Base-by-base conservation (phyloP, 2,888 invertebrate genomes). In the Volucella inflata region DNA sequence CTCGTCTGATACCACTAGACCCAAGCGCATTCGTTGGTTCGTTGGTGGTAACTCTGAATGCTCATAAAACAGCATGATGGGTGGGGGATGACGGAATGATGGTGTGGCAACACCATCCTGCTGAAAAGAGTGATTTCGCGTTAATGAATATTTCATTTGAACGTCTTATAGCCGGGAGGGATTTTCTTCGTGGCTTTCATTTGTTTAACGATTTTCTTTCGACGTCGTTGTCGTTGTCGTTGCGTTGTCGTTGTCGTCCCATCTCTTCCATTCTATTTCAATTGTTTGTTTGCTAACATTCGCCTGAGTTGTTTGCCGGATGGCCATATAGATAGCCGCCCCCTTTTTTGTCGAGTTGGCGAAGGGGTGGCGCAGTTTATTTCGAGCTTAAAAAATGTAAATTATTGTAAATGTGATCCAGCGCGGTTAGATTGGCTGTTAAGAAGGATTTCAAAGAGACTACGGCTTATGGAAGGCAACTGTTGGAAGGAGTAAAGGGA, bases 71-170 rank as follows among this genome's bases (percentile, higher is more conserved):
- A 76, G 72, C 65, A n/a, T 38, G 62, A 46, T 48, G 46, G 71
- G 55, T 57, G 48, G 60, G 48, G 59, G 38, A n/a, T 3, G n/a
- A 12, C n/a, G 21, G 21, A 12, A 8, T 14, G 36, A 9, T 38
- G 46, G 55, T 40, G 62, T 21, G 59, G 55, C 71, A 71, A 62
- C 85, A 77, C 59, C 60, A 72, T 75, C 67, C 67, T 57, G 75
- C 81, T 85, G 79, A 83, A 84, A 79, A 75, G 76, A 87, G 72
- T 84, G 87, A 87, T 82, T 87, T 88, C 84, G 87, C 88, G 88
- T 88, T 90, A 89, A 90, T 89, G 89, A 90, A 90, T 90, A 89
- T 89, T 90, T 90, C 89, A 90, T 89, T 90, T 88, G 87, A 82
- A 78, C 82, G 77, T 87, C 81, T 82, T 82, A 82, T 82, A 82